A percentile compares a stretch with the other conserved stretches of the same genome.
phyloP scores from a whole-genome alignment of 2,888 invertebrate species.

The Philaethria dido region DNA sequence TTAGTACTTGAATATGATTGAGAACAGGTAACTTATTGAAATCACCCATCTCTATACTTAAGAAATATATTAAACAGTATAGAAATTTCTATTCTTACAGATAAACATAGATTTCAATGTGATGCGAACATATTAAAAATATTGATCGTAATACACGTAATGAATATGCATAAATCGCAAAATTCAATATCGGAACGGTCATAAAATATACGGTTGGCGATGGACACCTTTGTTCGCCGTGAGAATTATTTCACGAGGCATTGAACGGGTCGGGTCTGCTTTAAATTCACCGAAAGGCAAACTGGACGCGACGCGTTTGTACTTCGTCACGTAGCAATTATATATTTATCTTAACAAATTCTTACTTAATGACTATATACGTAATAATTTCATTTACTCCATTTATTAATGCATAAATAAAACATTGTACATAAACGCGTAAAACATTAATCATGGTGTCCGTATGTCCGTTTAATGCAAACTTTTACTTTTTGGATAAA shows the following conservation, averaged over 20 bases:
- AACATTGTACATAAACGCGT: constrained; percentile 19
- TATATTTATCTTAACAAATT: constrained; percentile 55
- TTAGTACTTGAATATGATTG: not conserved
- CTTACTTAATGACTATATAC: constrained; percentile 54
- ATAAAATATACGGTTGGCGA: constrained; percentile 72
- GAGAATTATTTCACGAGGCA: constrained; percentile 63
- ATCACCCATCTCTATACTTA: not conserved
- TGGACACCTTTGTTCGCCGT: constrained; percentile 61
- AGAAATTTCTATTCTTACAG: not conserved
- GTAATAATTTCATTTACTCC: constrained; percentile 42
- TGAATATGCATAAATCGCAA: constrained; percentile 63
- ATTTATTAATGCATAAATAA: constrained; percentile 41
- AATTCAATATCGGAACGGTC: constrained; percentile 69
- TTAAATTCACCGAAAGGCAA: constrained; percentile 68
- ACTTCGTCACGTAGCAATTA: constrained; percentile 57
- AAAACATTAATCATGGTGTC: constrained; percentile 22
- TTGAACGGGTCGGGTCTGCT: constrained; percentile 47
- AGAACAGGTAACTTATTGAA: not conserved
- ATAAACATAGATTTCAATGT: not conserved
- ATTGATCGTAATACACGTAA: constrained; percentile 54
- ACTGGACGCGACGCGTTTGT: constrained; percentile 41
- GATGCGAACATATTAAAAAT: constrained; percentile 10
- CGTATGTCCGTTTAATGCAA: not conserved
- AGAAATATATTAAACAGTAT: not conserved
- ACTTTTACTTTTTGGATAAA: constrained; percentile 33